Conservation (phyloP, 2,113 vertebrate genomes). For the Ellobius talpinus region DNA sequence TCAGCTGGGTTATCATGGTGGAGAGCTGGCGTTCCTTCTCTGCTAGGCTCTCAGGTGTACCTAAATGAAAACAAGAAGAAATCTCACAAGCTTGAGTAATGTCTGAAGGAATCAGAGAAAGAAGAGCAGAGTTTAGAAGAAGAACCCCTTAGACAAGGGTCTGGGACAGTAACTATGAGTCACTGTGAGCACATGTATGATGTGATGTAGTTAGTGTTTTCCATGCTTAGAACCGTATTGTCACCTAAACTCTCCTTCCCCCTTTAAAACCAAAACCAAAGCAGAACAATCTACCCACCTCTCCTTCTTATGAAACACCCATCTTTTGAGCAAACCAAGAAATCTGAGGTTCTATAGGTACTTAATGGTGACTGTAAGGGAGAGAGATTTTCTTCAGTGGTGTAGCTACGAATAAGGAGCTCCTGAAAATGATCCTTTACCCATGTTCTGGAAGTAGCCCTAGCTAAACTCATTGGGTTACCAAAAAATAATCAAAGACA, state of each 20-base stretch:
- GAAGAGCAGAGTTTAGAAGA: not conserved
- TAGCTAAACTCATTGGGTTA: not conserved
- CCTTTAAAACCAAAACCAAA: constrained; percentile 42
- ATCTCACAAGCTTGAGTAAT: constrained; percentile 79
- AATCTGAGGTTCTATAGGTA: not conserved
- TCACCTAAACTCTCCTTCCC: constrained; percentile 9
- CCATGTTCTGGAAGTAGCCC: not conserved
- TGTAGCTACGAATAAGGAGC: not conserved
- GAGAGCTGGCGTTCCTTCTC: constrained; percentile 99
- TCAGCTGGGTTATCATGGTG: constrained; percentile 99
- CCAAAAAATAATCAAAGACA: not conserved
- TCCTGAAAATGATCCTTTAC: not conserved
- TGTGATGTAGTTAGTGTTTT: not conserved
- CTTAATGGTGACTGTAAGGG: not conserved
- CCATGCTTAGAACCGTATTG: not conserved
- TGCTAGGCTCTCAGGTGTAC: constrained; percentile 98
- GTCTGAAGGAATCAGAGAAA: constrained; percentile 1
- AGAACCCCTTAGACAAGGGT: not conserved
- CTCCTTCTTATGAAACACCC: not conserved
- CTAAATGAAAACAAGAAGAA: constrained; percentile 85
- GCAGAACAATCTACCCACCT: not conserved
- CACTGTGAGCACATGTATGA: not conserved
- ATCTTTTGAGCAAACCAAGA: constrained; percentile 14
- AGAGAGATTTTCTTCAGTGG: not conserved
- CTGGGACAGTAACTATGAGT: not conserved